Evolutionary conservation across 1,140 invertebrate genomes (phyloP), one percentile per base, ranked within the genome.

Genomic region (Magallana gigas): DNA sequence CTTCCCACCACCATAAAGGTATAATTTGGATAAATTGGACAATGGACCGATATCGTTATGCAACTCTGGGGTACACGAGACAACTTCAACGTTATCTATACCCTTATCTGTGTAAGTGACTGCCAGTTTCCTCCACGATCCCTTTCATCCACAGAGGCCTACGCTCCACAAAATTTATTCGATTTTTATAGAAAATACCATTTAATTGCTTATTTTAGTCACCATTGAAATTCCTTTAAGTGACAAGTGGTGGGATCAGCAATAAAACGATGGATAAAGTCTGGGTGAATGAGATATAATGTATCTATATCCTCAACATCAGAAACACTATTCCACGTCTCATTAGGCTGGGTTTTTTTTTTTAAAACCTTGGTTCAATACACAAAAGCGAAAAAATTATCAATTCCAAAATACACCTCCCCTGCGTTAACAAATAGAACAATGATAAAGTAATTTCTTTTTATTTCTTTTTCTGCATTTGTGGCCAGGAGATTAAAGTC

Each of bases 401-500:
- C 68, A 76, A 29, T 76, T 36, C 68, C 8, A 18, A 76, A 76
- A 76, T 48, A 48, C 36, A 76, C 68, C 23, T 29, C 36, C 68
- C 9, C 23, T 76, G 68, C 68, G 36, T 76, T 18, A 29, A 76
- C 68, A 76, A 76, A 76, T 76, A 36, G 36, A 76, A 76, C 68
- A 76, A 76, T 76, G 68, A 76, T 76, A 76, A 76, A 36, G 68
- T 76, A 29, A 76, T 29, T 76, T 76, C 18, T 62, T 76, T 71
- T 76, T 76, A 29, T 11, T 76, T 29, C 36, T 29, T 76, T 76
- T 71, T 76, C 36, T 76, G 68, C 23, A 76, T 12, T 23, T 76
- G 23, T 29, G 68, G 9, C 68, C 36, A 29, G 18, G 68, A 76
- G 68, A 76, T 76, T 76, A 11, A 11, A 23, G 68, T 29, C 8